Evolutionary conservation across 2,113 vertebrate genomes (phyloP).

Genomic region (Lycaon pictus): DNA sequence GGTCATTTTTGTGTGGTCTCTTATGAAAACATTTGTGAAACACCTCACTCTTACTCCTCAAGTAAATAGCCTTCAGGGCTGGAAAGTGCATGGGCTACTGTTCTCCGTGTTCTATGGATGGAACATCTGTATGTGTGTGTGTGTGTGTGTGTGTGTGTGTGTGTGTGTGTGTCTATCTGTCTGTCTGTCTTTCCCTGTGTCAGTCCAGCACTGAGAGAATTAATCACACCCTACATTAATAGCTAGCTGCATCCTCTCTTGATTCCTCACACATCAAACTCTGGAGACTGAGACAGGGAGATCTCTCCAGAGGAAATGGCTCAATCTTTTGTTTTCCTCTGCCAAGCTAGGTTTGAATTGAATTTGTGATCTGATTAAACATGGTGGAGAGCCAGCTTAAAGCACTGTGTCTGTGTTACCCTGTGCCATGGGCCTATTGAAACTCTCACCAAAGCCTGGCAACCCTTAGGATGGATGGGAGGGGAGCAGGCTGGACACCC

Average conservation of each 20-base stretch:
- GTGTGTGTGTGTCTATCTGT: not conserved
- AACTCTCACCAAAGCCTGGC: not conserved
- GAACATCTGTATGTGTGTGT: not conserved
- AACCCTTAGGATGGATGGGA: not conserved
- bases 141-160: not conserved
- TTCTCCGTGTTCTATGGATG: not conserved
- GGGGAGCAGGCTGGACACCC: not conserved
- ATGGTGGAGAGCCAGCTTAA: not conserved
- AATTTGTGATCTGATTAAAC: not conserved
- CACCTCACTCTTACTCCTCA: constrained; percentile 4
- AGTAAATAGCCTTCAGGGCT: not conserved
- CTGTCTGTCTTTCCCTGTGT: too few species aligned
- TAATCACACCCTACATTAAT: not conserved
- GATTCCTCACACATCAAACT: not conserved
- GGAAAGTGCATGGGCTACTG: not conserved
- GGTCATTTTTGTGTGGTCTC: constrained; percentile 30
- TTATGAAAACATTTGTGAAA: constrained; percentile 61
- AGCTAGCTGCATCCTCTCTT: constrained; percentile 10
- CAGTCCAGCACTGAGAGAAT: not conserved
- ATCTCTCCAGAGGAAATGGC: not conserved
- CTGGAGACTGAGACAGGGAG: not conserved
- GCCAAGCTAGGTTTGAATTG: not conserved
- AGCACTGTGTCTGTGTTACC: fast-evolving
- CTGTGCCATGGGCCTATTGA: not conserved
- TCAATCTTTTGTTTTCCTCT: constrained; percentile 26